phyloP scores from a whole-genome alignment of 1,140 invertebrate genomes.

The Battus philenor region DNA sequence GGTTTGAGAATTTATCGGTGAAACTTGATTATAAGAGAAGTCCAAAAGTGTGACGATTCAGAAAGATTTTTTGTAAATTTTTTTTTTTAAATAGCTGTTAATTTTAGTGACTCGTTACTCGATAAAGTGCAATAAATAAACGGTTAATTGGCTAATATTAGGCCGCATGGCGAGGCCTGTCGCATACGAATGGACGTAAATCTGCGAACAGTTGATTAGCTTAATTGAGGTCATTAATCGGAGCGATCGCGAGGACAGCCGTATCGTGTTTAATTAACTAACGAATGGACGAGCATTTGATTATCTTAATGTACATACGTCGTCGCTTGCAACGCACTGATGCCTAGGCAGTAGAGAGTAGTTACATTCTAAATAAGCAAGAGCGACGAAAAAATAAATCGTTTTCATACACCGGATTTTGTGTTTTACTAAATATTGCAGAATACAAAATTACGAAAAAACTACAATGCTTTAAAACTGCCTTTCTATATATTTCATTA shows the following conservation, averaged over 20 bases:
- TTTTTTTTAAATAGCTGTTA: too few species aligned
- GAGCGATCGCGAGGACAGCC: constrained; percentile 47
- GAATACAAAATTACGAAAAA: too few species aligned
- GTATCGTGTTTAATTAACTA: constrained; percentile 71
- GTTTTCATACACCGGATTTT: too few species aligned
- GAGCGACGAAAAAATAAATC: too few species aligned
- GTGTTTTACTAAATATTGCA: too few species aligned
- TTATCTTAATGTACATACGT: constrained; percentile 53
- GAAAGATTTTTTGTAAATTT: too few species aligned
- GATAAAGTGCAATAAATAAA: constrained; percentile 32
- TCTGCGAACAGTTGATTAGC: constrained; percentile 61
- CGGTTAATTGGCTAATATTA: constrained; percentile 26
- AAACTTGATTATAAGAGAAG: too few species aligned
- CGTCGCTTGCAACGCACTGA: neutral
- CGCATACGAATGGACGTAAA: constrained; percentile 38
- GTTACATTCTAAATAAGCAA: too few species aligned
- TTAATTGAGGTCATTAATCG: constrained; percentile 65
- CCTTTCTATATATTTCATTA: too few species aligned
- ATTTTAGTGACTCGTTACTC: neutral
- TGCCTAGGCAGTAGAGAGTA: neutral
- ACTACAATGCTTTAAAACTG: too few species aligned
- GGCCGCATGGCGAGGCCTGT: constrained; percentile 22
- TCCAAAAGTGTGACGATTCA: too few species aligned
- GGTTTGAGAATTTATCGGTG: too few species aligned
- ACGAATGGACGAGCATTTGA: constrained; percentile 54